Conservation (phyloP, 2,888 invertebrate genomes). For the Euplagia quadripunctaria region DNA sequence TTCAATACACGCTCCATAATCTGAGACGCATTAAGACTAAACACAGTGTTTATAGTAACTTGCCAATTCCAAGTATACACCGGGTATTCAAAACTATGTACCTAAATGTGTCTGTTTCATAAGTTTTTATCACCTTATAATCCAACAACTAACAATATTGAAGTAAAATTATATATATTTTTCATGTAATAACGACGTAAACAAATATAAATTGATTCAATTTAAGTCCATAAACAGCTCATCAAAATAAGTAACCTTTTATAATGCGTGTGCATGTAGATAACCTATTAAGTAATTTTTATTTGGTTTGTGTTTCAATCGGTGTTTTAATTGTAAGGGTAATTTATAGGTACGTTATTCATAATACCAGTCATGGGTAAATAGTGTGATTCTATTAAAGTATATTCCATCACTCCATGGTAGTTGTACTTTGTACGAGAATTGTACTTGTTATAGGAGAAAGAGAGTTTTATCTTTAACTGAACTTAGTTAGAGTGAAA, state of each 20-base stretch:
- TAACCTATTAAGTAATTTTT: constrained; percentile 4
- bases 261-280: background rate
- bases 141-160: too few relatives aligned
- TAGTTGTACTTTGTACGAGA: background rate
- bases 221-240: too few relatives aligned
- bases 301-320: background rate
- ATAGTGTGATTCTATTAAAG: background rate
- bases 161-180: too few relatives aligned
- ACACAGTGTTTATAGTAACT: too few relatives aligned
- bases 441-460: background rate
- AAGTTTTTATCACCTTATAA: too few relatives aligned
- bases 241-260: background rate
- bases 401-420: background rate
- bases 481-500: background rate
- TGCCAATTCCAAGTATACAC: too few relatives aligned
- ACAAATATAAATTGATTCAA: too few relatives aligned
- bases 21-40: too few relatives aligned
- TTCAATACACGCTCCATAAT: too few relatives aligned
- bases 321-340: background rate
- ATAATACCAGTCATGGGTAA: background rate
- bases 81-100: too few relatives aligned
- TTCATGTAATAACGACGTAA: too few relatives aligned
- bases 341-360: background rate
- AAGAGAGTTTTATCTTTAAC: background rate
- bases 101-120: too few relatives aligned